Percentiles rank a stretch among this genome's conserved stretches.
Evolutionary conservation across 2,888 invertebrate genomes (phyloP).

Genomic region (Ophion ellenae): DNA sequence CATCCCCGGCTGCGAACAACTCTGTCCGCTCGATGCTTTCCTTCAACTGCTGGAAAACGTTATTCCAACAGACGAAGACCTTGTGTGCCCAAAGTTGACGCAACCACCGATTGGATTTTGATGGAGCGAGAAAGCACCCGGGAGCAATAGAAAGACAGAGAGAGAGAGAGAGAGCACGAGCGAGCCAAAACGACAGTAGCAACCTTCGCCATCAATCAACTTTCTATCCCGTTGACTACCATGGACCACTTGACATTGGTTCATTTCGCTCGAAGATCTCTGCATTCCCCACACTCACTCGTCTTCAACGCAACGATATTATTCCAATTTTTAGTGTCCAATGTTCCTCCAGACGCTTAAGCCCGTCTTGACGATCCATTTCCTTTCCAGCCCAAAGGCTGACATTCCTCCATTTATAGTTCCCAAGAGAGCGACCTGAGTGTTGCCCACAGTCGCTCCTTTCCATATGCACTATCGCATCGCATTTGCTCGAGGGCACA

Average conservation of each 20-base stretch:
- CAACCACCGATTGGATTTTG: not conserved
- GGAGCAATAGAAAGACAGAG: not conserved
- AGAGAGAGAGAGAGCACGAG: not conserved
- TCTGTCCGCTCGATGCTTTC: slow-evolving; percentile 85
- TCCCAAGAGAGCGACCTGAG: too few species aligned
- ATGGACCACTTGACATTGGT: not conserved
- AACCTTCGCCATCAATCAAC: not conserved
- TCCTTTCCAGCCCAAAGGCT: too few species aligned
- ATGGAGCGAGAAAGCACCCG: not conserved
- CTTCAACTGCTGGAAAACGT: slow-evolving; percentile 81
- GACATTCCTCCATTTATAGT: too few species aligned
- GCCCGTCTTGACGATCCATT: too few species aligned
- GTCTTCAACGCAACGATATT: too few species aligned
- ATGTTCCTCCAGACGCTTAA: not conserved
- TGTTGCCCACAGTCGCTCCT: too few species aligned
- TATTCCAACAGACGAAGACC: slow-evolving; percentile 55
- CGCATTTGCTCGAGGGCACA: too few species aligned
- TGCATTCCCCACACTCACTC: not conserved
- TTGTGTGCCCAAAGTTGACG: slow-evolving; percentile 34
- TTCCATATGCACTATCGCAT: too few species aligned
- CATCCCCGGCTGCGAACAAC: slow-evolving; percentile 84
- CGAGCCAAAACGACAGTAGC: too few species aligned
- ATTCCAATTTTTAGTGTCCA: not conserved
- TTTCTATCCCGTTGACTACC: slow-evolving; percentile 1
- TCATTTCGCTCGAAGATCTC: not conserved